Base-by-base conservation (phyloP, 2,113 vertebrate species). In the Xiphophorus couchianus region DNA sequence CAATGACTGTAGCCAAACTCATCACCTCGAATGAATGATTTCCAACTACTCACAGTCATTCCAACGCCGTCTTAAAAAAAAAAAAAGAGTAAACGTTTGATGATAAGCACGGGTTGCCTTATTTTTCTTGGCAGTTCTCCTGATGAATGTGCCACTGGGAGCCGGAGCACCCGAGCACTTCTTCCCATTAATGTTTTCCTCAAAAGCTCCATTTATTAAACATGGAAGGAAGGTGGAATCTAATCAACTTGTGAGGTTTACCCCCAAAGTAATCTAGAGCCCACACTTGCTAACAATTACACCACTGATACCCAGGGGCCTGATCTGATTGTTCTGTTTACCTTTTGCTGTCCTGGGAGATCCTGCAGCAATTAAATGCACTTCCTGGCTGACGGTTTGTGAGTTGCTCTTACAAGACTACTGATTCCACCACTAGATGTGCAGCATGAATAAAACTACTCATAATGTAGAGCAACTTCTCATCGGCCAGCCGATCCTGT, bases 281-380 rank as follows among this genome's bases (percentile, higher is more conserved):
- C 81, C 87, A 90, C 88, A 90, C 85, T 92, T 90, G 90, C 79
- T 85, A 90, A 85, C 84, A 87, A 90, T 93, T 91, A 90, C 29
- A 48, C 60, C 51, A 62, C 77, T 74, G 62, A 69, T 84, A 86
- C 82, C 84, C 33, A 87, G 84, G 68, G 90, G 85, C 73, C 74
- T n/a, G n/a, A 76, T 89, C 73, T 93, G 90, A 93, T 90, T 93
- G 89, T 83, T 84, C 73, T 81, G 76, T 89, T 91, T 91, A 88
- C 86, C 78, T 87, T 71, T 63, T 63, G 44, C 74, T 73, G 84
- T 87, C 88, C 71, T 82, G 83, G 81, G 89, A 89, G 82, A 91
- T 83, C 75, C 80, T 74, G 75, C 37, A 19, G 77, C 85, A 89
- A 90, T 88, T 90, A 79, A 89, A 83, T 85, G 33, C 35, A 66